Conservation (phyloP, 1,140 invertebrate genomes). For the Antheraea mylitta region DNA sequence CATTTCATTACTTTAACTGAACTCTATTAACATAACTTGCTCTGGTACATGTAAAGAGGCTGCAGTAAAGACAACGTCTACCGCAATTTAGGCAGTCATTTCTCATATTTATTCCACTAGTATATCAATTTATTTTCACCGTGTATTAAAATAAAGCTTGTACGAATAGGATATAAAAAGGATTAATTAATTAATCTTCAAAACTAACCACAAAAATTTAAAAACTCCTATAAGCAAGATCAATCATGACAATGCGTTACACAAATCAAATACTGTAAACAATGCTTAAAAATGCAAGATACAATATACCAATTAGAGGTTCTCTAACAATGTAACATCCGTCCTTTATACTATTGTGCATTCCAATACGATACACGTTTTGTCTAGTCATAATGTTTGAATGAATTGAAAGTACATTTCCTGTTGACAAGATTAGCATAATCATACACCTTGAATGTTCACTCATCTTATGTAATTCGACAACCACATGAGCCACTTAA, state of each 20-base stretch:
- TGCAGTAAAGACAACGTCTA: too few species aligned
- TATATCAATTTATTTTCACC: too few species aligned
- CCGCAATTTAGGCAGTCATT: too few species aligned
- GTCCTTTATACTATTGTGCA: slow-evolving; percentile 2
- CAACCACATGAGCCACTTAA: background rate
- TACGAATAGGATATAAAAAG: too few species aligned
- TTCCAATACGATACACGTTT: slow-evolving; percentile 9
- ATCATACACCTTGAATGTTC: slow-evolving; percentile 10
- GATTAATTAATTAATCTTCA: too few species aligned
- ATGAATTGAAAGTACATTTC: slow-evolving; percentile 14
- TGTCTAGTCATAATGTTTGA: slow-evolving; percentile 7
- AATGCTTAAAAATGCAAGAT: background rate
- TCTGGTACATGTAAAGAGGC: too few species aligned
- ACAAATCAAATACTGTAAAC: background rate
- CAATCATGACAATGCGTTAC: background rate
- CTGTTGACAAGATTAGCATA: slow-evolving; percentile 18
- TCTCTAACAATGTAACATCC: background rate
- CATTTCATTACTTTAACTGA: too few species aligned
- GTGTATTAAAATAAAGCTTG: too few species aligned
- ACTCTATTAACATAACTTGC: too few species aligned
- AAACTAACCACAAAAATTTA: background rate
- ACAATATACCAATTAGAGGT: background rate
- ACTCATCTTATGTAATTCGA: slow-evolving; percentile 3
- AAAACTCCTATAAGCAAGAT: background rate
- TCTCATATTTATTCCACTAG: too few species aligned